Conservation (phyloP, 2,888 invertebrate genomes). For the Drosophila kambysellisi region DNA sequence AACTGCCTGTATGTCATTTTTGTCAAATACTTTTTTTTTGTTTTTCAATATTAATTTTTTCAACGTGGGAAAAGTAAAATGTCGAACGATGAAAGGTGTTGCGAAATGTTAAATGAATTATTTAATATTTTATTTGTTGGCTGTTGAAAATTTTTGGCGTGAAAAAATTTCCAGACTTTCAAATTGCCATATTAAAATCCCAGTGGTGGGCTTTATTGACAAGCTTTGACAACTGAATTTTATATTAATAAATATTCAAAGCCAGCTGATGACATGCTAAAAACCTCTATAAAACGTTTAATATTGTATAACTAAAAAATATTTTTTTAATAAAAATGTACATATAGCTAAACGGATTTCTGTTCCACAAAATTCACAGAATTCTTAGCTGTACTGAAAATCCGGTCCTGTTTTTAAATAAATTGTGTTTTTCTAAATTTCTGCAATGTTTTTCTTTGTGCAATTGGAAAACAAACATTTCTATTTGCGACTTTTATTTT, state of each 20-base stretch:
- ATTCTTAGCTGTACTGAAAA: constrained; percentile 13
- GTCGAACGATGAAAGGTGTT: constrained; percentile 26
- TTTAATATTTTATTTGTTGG: constrained; percentile 22
- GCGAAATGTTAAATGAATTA: constrained; percentile 30
- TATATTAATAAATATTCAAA: constrained; percentile 35
- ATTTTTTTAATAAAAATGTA: background rate
- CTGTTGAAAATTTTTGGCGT: background rate
- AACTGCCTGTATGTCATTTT: constrained; percentile 24
- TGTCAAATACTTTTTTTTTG: constrained; percentile 28
- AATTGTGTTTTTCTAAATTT: constrained; percentile 30
- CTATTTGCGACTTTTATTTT: constrained; percentile 20
- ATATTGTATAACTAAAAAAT: background rate
- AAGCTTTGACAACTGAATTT: constrained; percentile 20
- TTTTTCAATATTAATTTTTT: constrained; percentile 8
- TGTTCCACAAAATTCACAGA: constrained; percentile 7
- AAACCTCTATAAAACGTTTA: constrained; percentile 12
- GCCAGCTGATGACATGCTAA: constrained; percentile 11
- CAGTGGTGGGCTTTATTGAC: constrained; percentile 14
- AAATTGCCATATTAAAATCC: constrained; percentile 31
- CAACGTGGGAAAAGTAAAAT: background rate
- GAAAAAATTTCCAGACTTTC: constrained; percentile 8
- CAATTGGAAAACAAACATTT: constrained; percentile 48
- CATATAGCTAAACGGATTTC: constrained; percentile 17
- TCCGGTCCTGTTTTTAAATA: constrained; percentile 23
- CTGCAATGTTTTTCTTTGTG: constrained; percentile 27